phyloP scores from a whole-genome alignment of 2,888 invertebrate species.

The Melanostoma mellinum region DNA sequence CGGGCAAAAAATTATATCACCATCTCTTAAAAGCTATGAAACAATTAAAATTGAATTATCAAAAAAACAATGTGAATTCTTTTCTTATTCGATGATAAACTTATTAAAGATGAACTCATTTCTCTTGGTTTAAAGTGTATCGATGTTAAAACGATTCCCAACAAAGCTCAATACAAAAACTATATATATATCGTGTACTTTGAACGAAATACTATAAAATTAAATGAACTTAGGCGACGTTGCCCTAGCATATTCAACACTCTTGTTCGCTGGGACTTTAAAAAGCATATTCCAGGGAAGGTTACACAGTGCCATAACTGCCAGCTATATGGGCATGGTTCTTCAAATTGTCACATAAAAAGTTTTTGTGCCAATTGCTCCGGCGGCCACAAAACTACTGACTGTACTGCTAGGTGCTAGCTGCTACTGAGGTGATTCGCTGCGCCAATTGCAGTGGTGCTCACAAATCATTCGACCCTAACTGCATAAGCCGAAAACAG shows the following conservation, averaged over 20 bases:
- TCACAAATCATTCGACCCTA: constrained; percentile 2
- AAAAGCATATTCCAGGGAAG: not conserved
- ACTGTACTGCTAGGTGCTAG: no score
- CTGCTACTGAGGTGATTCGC: no score
- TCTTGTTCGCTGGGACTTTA: not conserved
- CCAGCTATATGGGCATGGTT: not conserved
- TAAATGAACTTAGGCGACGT: not conserved
- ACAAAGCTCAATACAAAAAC: no score
- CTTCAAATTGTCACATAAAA: not conserved
- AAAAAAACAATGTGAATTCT: not conserved
- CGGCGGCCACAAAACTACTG: no score
- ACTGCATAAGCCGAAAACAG: not conserved
- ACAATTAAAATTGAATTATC: not conserved
- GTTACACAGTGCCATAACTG: not conserved
- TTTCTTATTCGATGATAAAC: not conserved
- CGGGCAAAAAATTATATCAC: not conserved
- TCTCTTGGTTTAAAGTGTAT: no score
- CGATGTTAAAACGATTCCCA: no score
- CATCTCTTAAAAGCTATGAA: not conserved
- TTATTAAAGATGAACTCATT: no score
- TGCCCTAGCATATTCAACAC: not conserved
- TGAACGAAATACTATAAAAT: not conserved
- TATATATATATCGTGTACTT: not conserved
- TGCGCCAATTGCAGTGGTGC: not conserved
- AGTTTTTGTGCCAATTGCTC: no score